These are phyloP conservation scores for Corythoichthys intestinalis DNA, from an alignment of 2,113 vertebrate genomes.

Conservation along the genomic window DNA sequence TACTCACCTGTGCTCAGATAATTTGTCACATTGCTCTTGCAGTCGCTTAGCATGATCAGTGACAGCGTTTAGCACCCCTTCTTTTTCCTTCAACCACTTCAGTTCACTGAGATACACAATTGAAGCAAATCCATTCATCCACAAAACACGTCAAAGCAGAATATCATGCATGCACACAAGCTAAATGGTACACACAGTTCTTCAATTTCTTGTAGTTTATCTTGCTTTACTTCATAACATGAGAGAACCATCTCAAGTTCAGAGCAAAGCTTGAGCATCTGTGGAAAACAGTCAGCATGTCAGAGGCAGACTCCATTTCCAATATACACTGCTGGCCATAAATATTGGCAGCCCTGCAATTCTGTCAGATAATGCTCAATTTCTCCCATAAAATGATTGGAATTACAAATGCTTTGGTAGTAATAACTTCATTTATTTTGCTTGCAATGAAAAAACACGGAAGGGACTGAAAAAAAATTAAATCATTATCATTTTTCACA, in stretches of 20 bases:
- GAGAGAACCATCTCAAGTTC: slow-evolving; percentile 72
- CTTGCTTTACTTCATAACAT: slow-evolving; percentile 65
- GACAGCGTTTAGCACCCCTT: slow-evolving; percentile 50
- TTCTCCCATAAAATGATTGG: no score
- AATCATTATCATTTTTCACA: no score
- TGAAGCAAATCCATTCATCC: not conserved
- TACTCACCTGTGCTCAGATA: slow-evolving; percentile 59
- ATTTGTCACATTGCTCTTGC: slow-evolving; percentile 50
- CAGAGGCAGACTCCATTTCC: not conserved
- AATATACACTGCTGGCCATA: no score
- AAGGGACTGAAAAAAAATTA: no score
- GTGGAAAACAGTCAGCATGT: not conserved
- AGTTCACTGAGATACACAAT: slow-evolving; percentile 57
- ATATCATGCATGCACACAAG: not conserved
- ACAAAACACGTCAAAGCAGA: not conserved
- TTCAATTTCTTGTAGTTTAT: slow-evolving; percentile 62
- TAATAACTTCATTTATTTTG: no score
- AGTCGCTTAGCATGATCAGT: slow-evolving; percentile 44
- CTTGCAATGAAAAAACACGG: no score
- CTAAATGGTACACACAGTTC: slow-evolving; percentile 59
- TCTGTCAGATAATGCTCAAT: no score
- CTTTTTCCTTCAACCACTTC: slow-evolving; percentile 71
- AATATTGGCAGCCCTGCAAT: no score
- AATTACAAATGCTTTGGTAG: no score
- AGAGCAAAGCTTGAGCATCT: slow-evolving; percentile 68